A percentile compares a stretch with the other conserved stretches of the same genome.
phyloP scores from a whole-genome alignment of 1,140 invertebrate genomes.

The Panulirus ornatus region DNA sequence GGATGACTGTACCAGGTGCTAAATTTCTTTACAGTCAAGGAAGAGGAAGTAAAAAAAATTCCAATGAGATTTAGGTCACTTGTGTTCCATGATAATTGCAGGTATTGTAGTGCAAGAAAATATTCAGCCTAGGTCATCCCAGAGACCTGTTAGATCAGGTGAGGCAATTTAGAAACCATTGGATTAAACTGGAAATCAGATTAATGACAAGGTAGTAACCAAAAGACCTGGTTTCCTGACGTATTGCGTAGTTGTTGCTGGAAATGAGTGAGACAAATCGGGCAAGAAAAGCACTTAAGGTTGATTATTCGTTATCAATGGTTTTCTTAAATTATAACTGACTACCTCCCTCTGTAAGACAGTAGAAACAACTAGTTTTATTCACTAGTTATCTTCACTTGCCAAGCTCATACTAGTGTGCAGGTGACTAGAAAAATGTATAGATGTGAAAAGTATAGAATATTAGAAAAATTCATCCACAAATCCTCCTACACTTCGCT shows the following conservation, averaged over 20 bases:
- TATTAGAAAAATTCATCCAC: slow-evolving; percentile 45
- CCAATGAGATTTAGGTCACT: slow-evolving; percentile 54
- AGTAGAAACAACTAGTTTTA: slow-evolving; percentile 50
- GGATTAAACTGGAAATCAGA: slow-evolving; percentile 5
- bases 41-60: slow-evolving; percentile 61
- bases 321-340: slow-evolving; percentile 66
- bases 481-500: slow-evolving; percentile 58
- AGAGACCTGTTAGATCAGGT: slow-evolving; percentile 59
- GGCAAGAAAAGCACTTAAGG: slow-evolving; percentile 45
- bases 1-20: slow-evolving; percentile 69
- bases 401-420: slow-evolving; percentile 49
- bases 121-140: slow-evolving; percentile 57
- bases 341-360: slow-evolving; percentile 70
- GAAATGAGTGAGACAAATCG: slow-evolving; percentile 38
- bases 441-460: slow-evolving; percentile 32
- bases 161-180: slow-evolving; percentile 47
- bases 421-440: slow-evolving; percentile 59
- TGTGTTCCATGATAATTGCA: slow-evolving; percentile 59
- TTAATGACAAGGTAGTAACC: neutral
- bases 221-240: slow-evolving; percentile 15
- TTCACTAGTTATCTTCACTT: slow-evolving; percentile 51
- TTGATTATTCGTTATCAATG: slow-evolving; percentile 46
- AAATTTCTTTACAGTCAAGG: slow-evolving; percentile 66
- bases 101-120: slow-evolving; percentile 46
- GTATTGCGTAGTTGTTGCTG: slow-evolving; percentile 41